Conservation (phyloP, 2,888 invertebrate genomes). For the Ligdia adustata region DNA sequence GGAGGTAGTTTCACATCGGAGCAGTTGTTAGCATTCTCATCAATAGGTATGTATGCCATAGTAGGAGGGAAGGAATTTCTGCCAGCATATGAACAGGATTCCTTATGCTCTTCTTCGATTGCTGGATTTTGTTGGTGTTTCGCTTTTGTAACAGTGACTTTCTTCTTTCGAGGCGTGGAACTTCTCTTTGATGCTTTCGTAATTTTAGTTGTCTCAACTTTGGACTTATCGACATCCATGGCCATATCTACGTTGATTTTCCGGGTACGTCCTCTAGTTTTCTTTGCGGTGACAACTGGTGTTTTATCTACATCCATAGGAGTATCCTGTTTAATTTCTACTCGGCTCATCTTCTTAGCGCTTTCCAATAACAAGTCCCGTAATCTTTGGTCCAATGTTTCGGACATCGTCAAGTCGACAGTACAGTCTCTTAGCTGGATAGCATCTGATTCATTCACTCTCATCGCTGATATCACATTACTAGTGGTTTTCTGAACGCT, state of each 20-base stretch:
- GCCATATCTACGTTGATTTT: conserved; percentile 1
- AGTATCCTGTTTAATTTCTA: conserved; percentile 24
- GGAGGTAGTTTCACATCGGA: conserved; percentile 29
- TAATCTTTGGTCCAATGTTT: conserved; percentile 60
- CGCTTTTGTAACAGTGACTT: conserved; percentile 37
- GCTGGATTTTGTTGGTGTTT: conserved; percentile 48
- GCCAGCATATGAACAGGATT: conserved; percentile 54
- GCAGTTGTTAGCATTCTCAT: conserved; percentile 35
- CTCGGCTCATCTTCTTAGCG: conserved; percentile 54
- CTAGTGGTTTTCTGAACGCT: conserved; percentile 41
- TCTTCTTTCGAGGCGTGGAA: conserved; percentile 61
- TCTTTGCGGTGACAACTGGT: conserved; percentile 27
- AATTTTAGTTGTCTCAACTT: conserved; percentile 25
- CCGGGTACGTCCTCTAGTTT: conserved; percentile 4
- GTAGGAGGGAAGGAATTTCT: conserved; percentile 64
- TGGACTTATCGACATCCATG: conserved; percentile 36
- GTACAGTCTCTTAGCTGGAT: conserved; percentile 39
- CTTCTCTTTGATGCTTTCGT: conserved; percentile 50
- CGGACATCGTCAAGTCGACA: conserved; percentile 53
- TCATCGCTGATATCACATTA: conserved; percentile 24
- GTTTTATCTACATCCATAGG: conserved; percentile 39
- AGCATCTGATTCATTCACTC: conserved; percentile 1
- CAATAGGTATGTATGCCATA: conserved; percentile 37
- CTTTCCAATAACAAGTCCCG: conserved; percentile 66
- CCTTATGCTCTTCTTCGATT: conserved; percentile 62